Percentiles rank a stretch among this genome's conserved stretches.
phyloP scores from a whole-genome alignment of 2,888 invertebrate species.

The Hirtodrosophila histrioides region DNA sequence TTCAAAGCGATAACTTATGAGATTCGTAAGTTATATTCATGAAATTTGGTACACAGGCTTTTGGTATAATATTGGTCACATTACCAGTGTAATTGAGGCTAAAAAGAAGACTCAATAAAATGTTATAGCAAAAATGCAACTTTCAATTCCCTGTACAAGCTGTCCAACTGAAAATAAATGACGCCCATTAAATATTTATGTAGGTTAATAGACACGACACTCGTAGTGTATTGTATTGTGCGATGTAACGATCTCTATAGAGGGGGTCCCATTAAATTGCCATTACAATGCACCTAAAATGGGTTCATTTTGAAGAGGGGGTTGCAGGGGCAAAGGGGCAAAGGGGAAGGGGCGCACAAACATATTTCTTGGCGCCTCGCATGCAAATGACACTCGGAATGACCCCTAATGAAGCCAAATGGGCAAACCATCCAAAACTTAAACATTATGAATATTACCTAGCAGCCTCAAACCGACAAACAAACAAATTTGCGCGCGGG shows the following conservation, averaged over 20 bases:
- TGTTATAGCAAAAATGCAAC: neutral
- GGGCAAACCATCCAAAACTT: constrained; percentile 23
- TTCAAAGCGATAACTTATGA: too few species aligned
- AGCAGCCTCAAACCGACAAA: neutral
- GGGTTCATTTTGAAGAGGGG: neutral
- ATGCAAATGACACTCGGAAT: constrained; percentile 68
- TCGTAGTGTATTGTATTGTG: neutral
- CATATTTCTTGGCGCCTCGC: constrained; percentile 39
- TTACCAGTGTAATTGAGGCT: too few species aligned
- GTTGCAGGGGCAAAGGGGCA: too few species aligned
- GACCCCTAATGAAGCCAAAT: constrained; percentile 65
- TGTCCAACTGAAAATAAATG: neutral
- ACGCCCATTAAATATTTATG: constrained; percentile 1
- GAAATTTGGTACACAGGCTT: too few species aligned
- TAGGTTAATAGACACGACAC: constrained; percentile 9
- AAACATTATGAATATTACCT: constrained; percentile 58
- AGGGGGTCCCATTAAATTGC: constrained; percentile 57
- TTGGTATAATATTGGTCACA: too few species aligned
- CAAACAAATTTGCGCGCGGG: neutral
- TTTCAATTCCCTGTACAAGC: neutral
- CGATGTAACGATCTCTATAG: constrained; percentile 25
- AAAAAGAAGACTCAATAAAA: too few species aligned
- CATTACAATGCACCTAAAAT: constrained; percentile 55
- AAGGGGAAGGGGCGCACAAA: neutral
- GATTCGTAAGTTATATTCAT: too few species aligned